Conservation (phyloP, 2,888 invertebrate species). For the Pinctada fucata region DNA sequence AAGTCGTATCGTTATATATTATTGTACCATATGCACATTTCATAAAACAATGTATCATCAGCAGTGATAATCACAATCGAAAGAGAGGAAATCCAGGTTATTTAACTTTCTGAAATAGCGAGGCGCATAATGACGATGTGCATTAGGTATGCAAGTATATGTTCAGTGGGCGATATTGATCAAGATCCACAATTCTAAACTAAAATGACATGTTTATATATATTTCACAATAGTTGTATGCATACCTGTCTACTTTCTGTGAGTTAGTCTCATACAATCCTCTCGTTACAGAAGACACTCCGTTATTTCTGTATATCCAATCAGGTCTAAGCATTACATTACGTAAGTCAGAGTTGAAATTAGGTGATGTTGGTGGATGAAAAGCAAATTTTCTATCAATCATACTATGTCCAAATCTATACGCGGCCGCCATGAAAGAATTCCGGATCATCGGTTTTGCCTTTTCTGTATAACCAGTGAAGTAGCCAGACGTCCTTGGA, state of each 20-base stretch:
- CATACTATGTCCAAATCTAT: conserved; percentile 88
- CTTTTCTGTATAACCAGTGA: conserved; percentile 83
- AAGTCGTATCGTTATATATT: too few species aligned
- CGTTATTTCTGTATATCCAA: conserved; percentile 25
- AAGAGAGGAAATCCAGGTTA: neutral
- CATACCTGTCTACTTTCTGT: conserved; percentile 29
- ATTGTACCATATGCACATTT: too few species aligned
- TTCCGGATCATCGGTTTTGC: conserved; percentile 92
- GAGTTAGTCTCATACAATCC: conserved; percentile 34
- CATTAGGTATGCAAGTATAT: too few species aligned
- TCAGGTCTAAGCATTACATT: conserved; percentile 30
- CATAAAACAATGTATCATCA: too few species aligned
- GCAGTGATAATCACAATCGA: neutral
- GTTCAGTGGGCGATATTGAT: neutral
- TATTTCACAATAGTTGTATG: neutral
- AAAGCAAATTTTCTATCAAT: conserved; percentile 28
- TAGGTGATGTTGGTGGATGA: conserved; percentile 13
- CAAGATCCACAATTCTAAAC: neutral
- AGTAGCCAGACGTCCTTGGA: conserved; percentile 89
- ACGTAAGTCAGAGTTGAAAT: conserved; percentile 15
- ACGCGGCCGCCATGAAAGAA: conserved; percentile 97
- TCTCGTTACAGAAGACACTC: conserved; percentile 27
- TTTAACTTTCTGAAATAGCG: neutral
- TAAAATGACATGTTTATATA: neutral
- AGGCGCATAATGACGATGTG: too few species aligned